Conservation (phyloP, 1,140 invertebrate species). For the Leptoteleia sp. region DNA sequence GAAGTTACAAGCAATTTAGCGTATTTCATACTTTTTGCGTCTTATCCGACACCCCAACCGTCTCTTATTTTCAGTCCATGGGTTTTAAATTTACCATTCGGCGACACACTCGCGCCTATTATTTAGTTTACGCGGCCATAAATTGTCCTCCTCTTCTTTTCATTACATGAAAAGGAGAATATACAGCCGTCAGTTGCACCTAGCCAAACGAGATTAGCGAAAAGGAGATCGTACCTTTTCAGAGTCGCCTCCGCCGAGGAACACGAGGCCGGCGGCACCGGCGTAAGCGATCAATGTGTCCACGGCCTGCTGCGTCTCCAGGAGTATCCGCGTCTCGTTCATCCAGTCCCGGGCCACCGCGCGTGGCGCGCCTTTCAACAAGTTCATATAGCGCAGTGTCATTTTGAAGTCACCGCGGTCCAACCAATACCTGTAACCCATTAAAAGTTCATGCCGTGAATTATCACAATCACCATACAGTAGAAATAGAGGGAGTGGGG, state of each 20-base stretch:
- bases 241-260: constrained; percentile 79
- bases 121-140: too few species aligned
- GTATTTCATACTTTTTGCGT: too few species aligned
- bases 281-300: constrained; percentile 93
- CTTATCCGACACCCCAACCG: too few species aligned
- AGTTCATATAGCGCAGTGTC: constrained; percentile 94
- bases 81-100: too few species aligned
- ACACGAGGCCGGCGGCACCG: constrained; percentile 86
- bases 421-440: constrained; percentile 87
- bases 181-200: neutral
- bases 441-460: constrained; percentile 1
- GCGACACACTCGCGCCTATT: too few species aligned
- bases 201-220: neutral
- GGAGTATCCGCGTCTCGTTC: constrained; percentile 88
- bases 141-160: too few species aligned
- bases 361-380: constrained; percentile 91
- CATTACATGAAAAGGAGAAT: too few species aligned
- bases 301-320: constrained; percentile 95
- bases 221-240: constrained; percentile 61
- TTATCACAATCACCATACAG: constrained; percentile 3
- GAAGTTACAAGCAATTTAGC: too few species aligned
- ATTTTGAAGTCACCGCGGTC: constrained; percentile 92
- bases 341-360: constrained; percentile 93
- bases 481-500: too few species aligned
- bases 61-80: too few species aligned